phyloP scores from a whole-genome alignment of 2,888 invertebrate species.

The Eucriotettix oculatus region DNA sequence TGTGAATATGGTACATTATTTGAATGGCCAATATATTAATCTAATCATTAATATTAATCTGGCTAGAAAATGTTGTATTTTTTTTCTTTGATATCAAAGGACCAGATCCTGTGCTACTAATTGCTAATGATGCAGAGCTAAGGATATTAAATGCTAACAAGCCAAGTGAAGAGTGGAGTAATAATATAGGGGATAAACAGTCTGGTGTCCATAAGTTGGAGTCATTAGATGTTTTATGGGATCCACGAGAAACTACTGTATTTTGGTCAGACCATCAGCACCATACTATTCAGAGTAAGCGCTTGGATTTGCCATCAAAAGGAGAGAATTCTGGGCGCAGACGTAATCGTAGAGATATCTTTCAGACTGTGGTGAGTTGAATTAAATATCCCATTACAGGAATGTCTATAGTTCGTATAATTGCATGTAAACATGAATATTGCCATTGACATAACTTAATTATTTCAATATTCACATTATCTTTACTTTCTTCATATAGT shows the following conservation, averaged over 20 bases:
- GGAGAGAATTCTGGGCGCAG: background rate
- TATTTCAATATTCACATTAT: no score
- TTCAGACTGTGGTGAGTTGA: constrained; percentile 1
- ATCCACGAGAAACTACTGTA: constrained; percentile 20
- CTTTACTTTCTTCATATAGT: no score
- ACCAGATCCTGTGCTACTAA: constrained; percentile 41
- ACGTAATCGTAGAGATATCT: constrained; percentile 1
- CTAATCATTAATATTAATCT: no score
- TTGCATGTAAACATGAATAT: no score
- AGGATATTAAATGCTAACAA: constrained; percentile 45
- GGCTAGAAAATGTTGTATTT: no score
- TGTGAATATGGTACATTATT: no score
- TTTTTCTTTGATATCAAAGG: constrained; percentile 22
- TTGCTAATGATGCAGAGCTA: constrained; percentile 44
- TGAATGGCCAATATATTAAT: no score
- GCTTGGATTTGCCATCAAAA: background rate
- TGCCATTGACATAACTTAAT: no score
- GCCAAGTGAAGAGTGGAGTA: constrained; percentile 27
- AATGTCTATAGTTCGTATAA: no score
- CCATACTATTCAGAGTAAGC: constrained; percentile 26
- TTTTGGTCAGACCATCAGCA: constrained; percentile 32
- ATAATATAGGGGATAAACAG: constrained; percentile 20
- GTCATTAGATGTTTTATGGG: constrained; percentile 33
- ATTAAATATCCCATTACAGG: no score
- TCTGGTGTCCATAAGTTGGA: constrained; percentile 32